Evolutionary conservation across 1,140 invertebrate species (phyloP), one percentile per base, ranked within the genome.

Genomic region (Calycopis cecrops): DNA sequence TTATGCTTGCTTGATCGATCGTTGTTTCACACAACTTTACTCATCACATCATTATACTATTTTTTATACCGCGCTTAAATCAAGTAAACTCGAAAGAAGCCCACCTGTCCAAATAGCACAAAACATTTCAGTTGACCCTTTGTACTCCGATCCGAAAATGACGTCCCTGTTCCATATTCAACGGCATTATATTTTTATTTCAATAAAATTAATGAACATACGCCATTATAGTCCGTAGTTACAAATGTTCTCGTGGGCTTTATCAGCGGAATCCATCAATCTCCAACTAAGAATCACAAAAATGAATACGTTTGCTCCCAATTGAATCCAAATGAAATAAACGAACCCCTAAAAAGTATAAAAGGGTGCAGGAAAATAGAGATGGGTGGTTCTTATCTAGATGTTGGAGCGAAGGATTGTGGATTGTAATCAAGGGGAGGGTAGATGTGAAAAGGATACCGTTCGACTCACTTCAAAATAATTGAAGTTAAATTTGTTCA

Each of bases 401-500:
- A 86, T 86, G 80, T 77, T 70, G 74, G 67, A 80, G 68, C 56
- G 63, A 70, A 79, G 73, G 68, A 78, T 76, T 83, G 78, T 83
- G 76, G 80, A 81, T 75, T 76, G 75, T 79, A 83, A 82, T 76
- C 67, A 76, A 72, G 71, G 77, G 78, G 79, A 78, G 80, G 81
- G 79, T 81, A 73, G 58, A 73, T 56, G 63, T 78, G 75, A 81
- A 80, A 85, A 74, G 73, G 73, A 83, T 84, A 83, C 75, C 66
- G 66, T 72, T 61, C 72, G 60, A 71, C 69, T 76, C 75, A 78
- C 79, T 86, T 85, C 72, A 86, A 80, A 79, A 78, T 85, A 86
- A 86, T 86, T 83, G 75, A 83, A 84, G 75, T 83, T 80, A 84
- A 84, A 84, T 84, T 84, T 84, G 80, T 84, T 79, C 73, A 77